These are phyloP conservation scores for Drosophila jambulina DNA, from an alignment of 1,140 invertebrate species.

Conservation along the genomic window DNA sequence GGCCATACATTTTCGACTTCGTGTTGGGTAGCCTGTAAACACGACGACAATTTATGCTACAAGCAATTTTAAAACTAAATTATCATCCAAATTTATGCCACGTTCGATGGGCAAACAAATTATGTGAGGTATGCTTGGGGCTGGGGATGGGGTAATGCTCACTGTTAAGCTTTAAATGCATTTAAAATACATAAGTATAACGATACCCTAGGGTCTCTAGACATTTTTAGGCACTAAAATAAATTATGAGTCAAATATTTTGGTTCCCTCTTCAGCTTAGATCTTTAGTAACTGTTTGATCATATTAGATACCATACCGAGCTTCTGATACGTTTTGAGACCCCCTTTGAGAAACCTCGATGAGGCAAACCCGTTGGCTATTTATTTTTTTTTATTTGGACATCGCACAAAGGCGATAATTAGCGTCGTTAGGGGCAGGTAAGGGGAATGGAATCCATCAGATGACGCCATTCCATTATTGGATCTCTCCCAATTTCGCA, in stretches of 20 bases:
- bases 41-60: conserved; percentile 70
- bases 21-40: conserved; percentile 61
- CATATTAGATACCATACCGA: conserved; percentile 5
- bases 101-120: conserved; percentile 40
- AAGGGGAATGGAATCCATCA: not conserved
- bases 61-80: conserved; percentile 53
- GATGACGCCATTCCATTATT: conserved; percentile 38
- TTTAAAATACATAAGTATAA: not conserved
- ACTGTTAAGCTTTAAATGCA: not conserved
- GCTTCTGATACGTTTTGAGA: conserved; percentile 26
- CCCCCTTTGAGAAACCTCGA: conserved; percentile 9
- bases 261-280: not conserved
- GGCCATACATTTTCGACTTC: conserved; percentile 34
- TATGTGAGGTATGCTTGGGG: conserved; percentile 13
- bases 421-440: conserved; percentile 10
- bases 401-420: conserved; percentile 38
- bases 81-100: conserved; percentile 52
- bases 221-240: not conserved
- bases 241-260: not conserved
- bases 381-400: conserved; percentile 39
- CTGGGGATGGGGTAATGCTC: not conserved
- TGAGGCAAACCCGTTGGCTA: conserved; percentile 36
- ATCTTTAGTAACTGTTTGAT: conserved; percentile 16
- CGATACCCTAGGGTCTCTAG: not conserved
- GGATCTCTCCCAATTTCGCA: conserved; percentile 20